Evolutionary conservation across 2,113 vertebrate genomes (phyloP).

Genomic region (Bombycilla garrulus): DNA sequence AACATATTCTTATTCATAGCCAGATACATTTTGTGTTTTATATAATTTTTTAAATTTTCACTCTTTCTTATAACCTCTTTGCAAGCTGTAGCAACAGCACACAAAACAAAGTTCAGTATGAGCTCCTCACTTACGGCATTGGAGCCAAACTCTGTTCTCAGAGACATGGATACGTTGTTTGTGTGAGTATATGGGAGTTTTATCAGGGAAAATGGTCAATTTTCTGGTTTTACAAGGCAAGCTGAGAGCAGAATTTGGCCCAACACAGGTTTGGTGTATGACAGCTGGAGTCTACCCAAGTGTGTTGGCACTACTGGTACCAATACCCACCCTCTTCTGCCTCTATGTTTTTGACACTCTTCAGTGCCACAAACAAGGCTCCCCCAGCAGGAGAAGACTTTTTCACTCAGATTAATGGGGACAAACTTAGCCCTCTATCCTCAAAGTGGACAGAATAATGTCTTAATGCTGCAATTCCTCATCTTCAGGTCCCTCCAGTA

Average conservation of each 20-base stretch:
- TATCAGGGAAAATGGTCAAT: background rate
- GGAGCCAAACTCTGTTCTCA: background rate
- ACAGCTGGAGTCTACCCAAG: background rate
- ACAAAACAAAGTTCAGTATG: background rate
- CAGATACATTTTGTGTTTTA: background rate
- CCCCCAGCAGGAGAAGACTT: fast-evolving
- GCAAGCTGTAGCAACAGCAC: background rate
- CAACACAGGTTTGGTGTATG: background rate
- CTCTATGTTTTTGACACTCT: background rate
- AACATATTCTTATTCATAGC: background rate
- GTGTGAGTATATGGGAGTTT: background rate
- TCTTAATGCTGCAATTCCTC: background rate
- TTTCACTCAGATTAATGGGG: background rate
- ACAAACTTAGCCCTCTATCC: background rate
- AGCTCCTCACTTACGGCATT: background rate
- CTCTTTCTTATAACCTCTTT: background rate
- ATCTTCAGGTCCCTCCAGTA: background rate
- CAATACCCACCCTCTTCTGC: background rate
- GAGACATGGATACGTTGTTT: fast-evolving
- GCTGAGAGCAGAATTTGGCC: background rate
- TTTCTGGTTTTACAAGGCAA: background rate
- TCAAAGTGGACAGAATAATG: background rate
- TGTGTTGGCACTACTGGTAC: background rate
- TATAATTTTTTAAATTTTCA: background rate
- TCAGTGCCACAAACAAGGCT: background rate